Evolutionary conservation across 2,797 vertebrate species (phyloP).

Genomic region (Ctenochaetus hawaiiensis): DNA sequence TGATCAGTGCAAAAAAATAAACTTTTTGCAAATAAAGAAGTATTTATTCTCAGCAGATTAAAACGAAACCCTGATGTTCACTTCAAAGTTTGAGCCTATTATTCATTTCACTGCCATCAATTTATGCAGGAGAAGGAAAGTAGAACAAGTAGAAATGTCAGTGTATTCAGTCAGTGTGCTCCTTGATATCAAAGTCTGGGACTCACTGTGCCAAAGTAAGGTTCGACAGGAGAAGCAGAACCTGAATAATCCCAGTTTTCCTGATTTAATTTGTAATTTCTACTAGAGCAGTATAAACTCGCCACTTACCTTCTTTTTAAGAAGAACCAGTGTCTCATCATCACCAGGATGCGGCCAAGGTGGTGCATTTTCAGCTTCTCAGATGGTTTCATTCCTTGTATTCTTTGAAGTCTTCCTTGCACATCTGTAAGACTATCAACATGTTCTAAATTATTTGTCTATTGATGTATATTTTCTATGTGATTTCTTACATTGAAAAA

Average conservation of each 20-base stretch:
- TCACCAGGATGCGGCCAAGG: conserved; percentile 3
- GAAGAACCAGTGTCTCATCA: background rate
- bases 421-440: conserved; percentile 3
- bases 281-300: background rate
- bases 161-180: background rate
- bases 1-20: background rate
- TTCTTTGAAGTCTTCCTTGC: background rate
- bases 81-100: background rate
- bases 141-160: no score
- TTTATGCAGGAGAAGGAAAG: background rate
- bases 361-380: background rate
- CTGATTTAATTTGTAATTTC: background rate
- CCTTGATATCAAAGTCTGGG: no score
- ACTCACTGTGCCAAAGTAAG: no score
- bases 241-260: background rate
- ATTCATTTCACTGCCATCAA: conserved; percentile 1
- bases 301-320: background rate
- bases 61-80: background rate
- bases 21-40: background rate
- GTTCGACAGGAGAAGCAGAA: background rate
- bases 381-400: background rate
- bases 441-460: conserved; percentile 64
- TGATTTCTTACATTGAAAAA: conserved; percentile 34
- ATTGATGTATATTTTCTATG: conserved; percentile 65
- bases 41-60: background rate